Percentiles rank a stretch among this genome's conserved stretches.
These are phyloP conservation scores for Nasua narica DNA, from an alignment of 2,797 vertebrate genomes.

Conservation along the genomic window DNA sequence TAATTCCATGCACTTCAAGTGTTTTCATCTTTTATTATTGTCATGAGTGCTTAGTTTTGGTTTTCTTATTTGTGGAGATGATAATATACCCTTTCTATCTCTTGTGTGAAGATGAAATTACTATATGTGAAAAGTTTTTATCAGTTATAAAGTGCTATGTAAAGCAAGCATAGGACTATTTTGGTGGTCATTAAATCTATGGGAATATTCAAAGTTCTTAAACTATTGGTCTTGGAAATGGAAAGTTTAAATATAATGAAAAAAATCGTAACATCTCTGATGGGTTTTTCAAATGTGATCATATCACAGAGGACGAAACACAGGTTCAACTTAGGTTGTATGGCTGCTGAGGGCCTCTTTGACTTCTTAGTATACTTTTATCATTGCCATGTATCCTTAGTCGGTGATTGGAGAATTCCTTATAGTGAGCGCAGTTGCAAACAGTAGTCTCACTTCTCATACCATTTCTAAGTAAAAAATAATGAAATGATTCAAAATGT, in stretches of 20 bases:
- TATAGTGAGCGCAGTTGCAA: neutral
- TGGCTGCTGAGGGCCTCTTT: neutral
- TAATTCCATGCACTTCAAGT: neutral
- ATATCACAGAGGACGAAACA: neutral
- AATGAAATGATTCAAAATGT: conserved; percentile 43
- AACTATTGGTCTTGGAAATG: neutral
- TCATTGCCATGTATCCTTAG: conserved; percentile 70
- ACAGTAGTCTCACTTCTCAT: neutral
- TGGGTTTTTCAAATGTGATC: neutral
- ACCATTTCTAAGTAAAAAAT: conserved; percentile 49
- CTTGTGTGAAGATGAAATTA: neutral
- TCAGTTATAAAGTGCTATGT: neutral
- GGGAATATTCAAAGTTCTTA: conserved; percentile 30
- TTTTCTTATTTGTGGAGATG: neutral
- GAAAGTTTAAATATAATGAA: conserved; percentile 1
- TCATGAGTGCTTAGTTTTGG: neutral
- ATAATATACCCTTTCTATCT: neutral
- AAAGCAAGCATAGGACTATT: conserved; percentile 9
- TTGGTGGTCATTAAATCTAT: neutral
- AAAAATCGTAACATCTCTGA: neutral
- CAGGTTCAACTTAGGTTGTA: neutral
- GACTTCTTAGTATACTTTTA: conserved; percentile 51
- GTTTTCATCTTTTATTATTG: neutral
- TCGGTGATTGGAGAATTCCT: conserved; percentile 73
- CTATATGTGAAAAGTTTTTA: neutral